Conservation (phyloP, 2,113 vertebrate species). For the Clarias gariepinus region DNA sequence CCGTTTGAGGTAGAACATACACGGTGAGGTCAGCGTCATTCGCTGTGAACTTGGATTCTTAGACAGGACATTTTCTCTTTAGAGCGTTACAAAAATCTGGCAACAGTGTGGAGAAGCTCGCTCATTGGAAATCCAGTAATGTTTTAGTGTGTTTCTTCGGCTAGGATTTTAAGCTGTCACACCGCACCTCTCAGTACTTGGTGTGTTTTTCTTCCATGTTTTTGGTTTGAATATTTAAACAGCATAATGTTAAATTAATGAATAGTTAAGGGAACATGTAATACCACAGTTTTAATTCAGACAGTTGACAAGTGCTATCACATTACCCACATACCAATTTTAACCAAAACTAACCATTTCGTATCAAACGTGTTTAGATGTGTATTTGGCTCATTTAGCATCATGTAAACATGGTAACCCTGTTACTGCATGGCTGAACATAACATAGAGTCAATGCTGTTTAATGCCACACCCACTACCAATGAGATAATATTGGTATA, state of each 20-base stretch:
- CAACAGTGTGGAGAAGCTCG: not conserved
- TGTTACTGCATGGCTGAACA: not conserved
- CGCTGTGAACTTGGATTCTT: not conserved
- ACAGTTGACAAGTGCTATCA: not conserved
- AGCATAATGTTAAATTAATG: not conserved
- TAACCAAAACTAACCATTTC: not conserved
- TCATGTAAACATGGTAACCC: not conserved
- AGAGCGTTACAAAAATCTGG: not conserved
- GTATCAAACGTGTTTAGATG: not conserved
- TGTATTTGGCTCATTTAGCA: not conserved
- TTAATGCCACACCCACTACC: not conserved
- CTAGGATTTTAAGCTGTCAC: conserved; percentile 6
- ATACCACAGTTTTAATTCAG: not conserved
- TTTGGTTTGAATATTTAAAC: not conserved
- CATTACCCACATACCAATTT: no score
- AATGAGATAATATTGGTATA: not conserved
- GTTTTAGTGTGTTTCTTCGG: conserved; percentile 13
- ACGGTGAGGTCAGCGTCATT: conserved; percentile 2
- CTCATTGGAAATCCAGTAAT: not conserved
- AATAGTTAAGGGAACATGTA: not conserved
- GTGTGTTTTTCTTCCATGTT: not conserved
- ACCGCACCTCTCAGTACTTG: not conserved
- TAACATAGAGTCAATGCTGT: not conserved
- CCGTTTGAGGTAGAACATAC: conserved; percentile 14
- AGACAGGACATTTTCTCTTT: not conserved